A percentile compares a stretch with the other conserved stretches of the same genome.
Conservation (phyloP, 2,797 vertebrate species). For the Enteromius mattozi region DNA sequence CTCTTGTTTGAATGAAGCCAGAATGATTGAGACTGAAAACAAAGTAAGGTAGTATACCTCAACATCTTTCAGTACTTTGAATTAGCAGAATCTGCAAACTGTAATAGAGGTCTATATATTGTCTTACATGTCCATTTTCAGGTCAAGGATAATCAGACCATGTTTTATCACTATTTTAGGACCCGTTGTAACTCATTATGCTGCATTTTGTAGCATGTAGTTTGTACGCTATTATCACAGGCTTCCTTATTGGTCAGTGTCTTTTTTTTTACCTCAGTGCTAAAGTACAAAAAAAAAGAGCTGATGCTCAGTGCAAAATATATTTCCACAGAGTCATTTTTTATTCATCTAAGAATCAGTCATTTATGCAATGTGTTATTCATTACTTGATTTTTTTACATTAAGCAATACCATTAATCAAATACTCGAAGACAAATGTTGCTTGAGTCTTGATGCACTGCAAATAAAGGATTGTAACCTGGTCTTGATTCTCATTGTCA, state of each 20-base stretch:
- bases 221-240: constrained; percentile 3
- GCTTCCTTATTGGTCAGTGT: constrained; percentile 13
- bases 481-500: constrained; percentile 13
- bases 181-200: background rate
- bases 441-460: constrained; percentile 75
- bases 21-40: constrained; percentile 8
- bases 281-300: background rate
- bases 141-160: constrained; percentile 6
- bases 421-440: constrained; percentile 65
- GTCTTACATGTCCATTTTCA: background rate
- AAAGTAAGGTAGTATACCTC: constrained; percentile 48
- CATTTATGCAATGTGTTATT: constrained; percentile 36
- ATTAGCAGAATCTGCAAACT: background rate
- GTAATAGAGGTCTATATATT: background rate
- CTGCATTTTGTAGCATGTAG: constrained; percentile 6
- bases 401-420: constrained; percentile 63
- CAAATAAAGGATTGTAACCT: constrained; percentile 68
- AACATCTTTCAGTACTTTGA: constrained; percentile 15
- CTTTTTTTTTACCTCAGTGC: constrained; percentile 46
- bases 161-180: constrained; percentile 8
- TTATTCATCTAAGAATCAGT: constrained; percentile 21
- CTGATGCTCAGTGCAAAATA: background rate
- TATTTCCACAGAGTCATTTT: constrained; percentile 13
- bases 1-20: constrained; percentile 2
- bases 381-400: constrained; percentile 37